These are phyloP conservation scores for Eristalinus sepulchralis DNA, from an alignment of 2,888 invertebrate genomes.

Conservation along the genomic window DNA sequence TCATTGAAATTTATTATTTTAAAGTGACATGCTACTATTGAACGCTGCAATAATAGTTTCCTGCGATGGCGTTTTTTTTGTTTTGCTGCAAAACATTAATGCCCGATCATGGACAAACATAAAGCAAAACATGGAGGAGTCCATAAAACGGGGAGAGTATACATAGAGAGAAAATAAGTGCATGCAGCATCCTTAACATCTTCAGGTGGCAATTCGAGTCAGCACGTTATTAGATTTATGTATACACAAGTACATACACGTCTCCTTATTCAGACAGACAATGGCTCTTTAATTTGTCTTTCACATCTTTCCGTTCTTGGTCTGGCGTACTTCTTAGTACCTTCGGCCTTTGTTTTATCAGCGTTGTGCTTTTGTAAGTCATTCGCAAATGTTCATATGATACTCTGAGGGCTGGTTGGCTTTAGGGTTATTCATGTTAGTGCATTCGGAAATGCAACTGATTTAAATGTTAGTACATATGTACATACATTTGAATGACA, in stretches of 20 bases:
- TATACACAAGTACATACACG: not conserved
- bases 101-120: not conserved
- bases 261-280: conserved; percentile 6
- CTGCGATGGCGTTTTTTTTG: not conserved
- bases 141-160: not conserved
- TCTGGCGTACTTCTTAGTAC: not conserved
- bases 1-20: too few species aligned
- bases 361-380: conserved; percentile 38
- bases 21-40: not conserved
- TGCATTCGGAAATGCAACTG: not conserved
- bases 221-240: conserved; percentile 46
- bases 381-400: conserved; percentile 40
- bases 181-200: conserved; percentile 7
- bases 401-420: not conserved
- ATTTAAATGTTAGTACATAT: not conserved
- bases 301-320: conserved; percentile 9
- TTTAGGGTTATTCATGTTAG: conserved; percentile 1
- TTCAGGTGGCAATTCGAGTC: conserved; percentile 44
- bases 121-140: not conserved
- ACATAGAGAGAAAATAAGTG: not conserved
- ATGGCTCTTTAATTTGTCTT: conserved; percentile 30
- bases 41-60: conserved; percentile 10
- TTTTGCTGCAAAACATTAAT: conserved; percentile 16
- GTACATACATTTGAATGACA: not conserved
- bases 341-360: conserved; percentile 23